phyloP scores from a whole-genome alignment of 2,888 invertebrate genomes.

The Drosophila atripex region DNA sequence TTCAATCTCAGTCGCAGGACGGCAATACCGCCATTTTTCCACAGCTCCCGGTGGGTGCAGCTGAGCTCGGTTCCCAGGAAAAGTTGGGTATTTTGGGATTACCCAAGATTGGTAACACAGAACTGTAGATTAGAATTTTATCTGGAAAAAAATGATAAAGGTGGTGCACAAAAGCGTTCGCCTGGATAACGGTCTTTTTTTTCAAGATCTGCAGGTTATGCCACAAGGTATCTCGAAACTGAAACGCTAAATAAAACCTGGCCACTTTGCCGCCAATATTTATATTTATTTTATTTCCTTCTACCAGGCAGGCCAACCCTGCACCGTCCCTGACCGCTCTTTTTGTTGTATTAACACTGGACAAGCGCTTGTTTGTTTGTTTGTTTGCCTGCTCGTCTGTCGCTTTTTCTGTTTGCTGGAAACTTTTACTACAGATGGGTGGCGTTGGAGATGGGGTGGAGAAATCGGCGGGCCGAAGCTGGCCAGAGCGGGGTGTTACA shows the following conservation, averaged over 20 bases:
- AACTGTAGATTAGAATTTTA: neutral
- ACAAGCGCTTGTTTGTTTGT: constrained; percentile 56
- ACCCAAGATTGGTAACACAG: neutral
- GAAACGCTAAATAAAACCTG: constrained; percentile 12
- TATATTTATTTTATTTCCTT: constrained; percentile 75
- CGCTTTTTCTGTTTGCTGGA: constrained; percentile 46
- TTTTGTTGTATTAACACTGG: constrained; percentile 68
- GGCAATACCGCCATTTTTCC: constrained; percentile 8
- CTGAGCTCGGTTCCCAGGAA: constrained; percentile 20
- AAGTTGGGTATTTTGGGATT: neutral
- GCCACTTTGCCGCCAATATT: constrained; percentile 80
- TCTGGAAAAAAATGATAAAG: neutral
- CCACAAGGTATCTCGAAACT: constrained; percentile 17
- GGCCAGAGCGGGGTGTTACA: constrained; percentile 64
- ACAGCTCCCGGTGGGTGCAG: constrained; percentile 11
- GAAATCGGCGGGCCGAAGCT: neutral
- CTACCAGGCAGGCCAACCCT: neutral
- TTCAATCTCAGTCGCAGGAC: constrained; percentile 67
- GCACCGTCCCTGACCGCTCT: neutral
- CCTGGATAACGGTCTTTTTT: too few species aligned
- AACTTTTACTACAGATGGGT: constrained; percentile 62
- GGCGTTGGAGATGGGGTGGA: constrained; percentile 3
- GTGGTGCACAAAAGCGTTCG: too few species aligned
- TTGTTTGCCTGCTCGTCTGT: constrained; percentile 47
- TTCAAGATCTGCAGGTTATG: neutral